Conservation (phyloP, 2,113 vertebrate species). For the Cyanoramphus novaezelandiae region DNA sequence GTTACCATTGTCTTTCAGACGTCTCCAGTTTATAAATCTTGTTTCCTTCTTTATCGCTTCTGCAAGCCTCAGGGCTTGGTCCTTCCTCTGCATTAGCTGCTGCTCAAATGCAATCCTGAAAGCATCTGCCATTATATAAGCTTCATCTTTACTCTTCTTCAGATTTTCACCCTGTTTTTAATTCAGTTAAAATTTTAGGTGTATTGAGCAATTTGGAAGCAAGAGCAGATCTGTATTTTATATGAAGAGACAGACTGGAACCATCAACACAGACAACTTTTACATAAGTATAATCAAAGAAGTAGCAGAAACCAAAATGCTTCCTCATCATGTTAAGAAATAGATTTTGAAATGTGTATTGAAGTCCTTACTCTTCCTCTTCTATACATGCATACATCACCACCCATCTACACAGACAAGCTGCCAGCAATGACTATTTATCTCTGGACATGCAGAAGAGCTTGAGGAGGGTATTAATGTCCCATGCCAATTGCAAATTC, state of each 20-base stretch:
- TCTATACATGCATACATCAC: accelerated
- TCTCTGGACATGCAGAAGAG: not conserved
- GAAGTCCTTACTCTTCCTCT: not conserved
- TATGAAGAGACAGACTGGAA: not conserved
- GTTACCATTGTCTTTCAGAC: constrained; percentile 70
- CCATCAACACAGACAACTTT: not conserved
- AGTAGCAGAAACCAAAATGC: not conserved
- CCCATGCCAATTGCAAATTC: not conserved
- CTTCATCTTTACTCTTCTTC: constrained; percentile 85
- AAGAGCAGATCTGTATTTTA: not conserved
- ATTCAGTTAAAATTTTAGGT: constrained; percentile 6
- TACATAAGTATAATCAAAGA: not conserved
- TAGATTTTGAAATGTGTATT: not conserved
- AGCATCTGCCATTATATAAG: constrained; percentile 85
- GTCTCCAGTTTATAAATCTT: constrained; percentile 61
- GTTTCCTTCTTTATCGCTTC: constrained; percentile 73
- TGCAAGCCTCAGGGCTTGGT: constrained; percentile 80
- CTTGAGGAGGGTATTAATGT: not conserved
- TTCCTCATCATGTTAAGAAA: not conserved
- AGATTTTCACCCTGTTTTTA: constrained; percentile 79
- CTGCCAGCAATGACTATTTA: not conserved
- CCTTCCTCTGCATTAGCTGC: constrained; percentile 85
- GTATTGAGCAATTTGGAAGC: not conserved
- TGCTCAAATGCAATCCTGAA: constrained; percentile 94
- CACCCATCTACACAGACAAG: not conserved